Evolutionary conservation across 2,113 vertebrate genomes (phyloP), one percentile per base, ranked within the genome.

Genomic region (Lethenteron camtschaticum): DNA sequence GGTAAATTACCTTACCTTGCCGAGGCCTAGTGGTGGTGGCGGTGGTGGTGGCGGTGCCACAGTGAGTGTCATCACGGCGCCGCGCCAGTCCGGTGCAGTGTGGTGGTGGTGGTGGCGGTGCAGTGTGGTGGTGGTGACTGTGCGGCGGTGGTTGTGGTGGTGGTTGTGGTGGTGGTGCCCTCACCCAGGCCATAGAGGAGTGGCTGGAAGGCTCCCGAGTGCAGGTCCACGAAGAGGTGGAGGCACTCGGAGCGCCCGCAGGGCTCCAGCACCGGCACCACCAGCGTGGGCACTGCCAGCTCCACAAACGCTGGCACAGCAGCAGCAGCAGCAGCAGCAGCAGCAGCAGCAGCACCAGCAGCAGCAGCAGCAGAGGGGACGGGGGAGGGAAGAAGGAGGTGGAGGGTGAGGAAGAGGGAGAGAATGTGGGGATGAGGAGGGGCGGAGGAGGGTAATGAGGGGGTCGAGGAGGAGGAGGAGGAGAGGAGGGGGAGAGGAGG

Each of bases 151-250:
- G 41, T 24, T 24, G 24, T 41, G 41, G 41, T 41, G 41, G 41
- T 7, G 5, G 41, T 3, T 5, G 41, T 6, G 41, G 41, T 41
- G 41, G 41, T 7, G 3, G 72, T 56, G 76, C 75, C 78, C 86
- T 83, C 83, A 96, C 92, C 90, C 77, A 95, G 81, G 77, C 90
- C 94, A 78, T 95, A 94, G 13, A 99, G 80, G 89, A 96, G 95
- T 57, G 94, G 82, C 10, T 99, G 92, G 77, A 99, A 94, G 86
- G 91, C 91, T 77, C 94, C 94, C 58, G 92, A 99, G 80, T 99
- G 92, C 77, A 99, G 83, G 78, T 99, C 94, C 56, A 99, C 94
- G 78, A 95, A 96, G 75, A 99, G 84, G 76, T 99, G 91, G 57
- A 99, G 86, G 78, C 94, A 99, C 77, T 99, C 92, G 1, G 89